A percentile compares a stretch with the other conserved stretches of the same genome.
Conservation (phyloP, 1,140 invertebrate genomes). For the Tetranychus cinnabarinus region DNA sequence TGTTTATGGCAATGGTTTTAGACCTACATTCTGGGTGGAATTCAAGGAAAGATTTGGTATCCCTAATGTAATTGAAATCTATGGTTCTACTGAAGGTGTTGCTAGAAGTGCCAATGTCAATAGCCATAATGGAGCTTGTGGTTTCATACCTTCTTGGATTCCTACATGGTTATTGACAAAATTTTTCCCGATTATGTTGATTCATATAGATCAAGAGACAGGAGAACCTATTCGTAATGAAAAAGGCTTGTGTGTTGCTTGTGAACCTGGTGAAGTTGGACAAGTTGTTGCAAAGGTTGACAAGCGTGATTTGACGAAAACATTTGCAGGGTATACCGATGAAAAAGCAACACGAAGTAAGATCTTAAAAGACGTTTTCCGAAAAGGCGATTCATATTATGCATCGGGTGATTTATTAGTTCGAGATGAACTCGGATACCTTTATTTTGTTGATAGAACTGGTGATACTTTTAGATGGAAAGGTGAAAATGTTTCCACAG, state of each 20-base stretch:
- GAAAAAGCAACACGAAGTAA: constrained; percentile 78
- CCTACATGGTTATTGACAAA: constrained; percentile 21
- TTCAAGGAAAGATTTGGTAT: constrained; percentile 43
- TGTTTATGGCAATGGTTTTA: constrained; percentile 83
- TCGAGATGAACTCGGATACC: constrained; percentile 30
- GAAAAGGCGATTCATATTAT: constrained; percentile 70
- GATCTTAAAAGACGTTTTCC: constrained; percentile 64
- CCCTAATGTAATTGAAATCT: constrained; percentile 24
- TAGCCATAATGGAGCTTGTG: constrained; percentile 46
- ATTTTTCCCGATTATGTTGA: constrained; percentile 57
- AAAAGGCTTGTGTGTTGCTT: constrained; percentile 28
- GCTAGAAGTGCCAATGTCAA: constrained; percentile 54
- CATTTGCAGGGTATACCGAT: constrained; percentile 63
- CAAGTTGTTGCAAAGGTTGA: constrained; percentile 91
- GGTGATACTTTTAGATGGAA: constrained; percentile 35
- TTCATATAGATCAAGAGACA: constrained; percentile 28
- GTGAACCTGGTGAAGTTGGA: constrained; percentile 56
- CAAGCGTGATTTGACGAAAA: constrained; percentile 28
- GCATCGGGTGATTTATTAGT: constrained; percentile 36
- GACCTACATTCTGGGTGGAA: constrained; percentile 81
- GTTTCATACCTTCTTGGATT: constrained; percentile 62
- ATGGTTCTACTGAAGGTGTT: constrained; percentile 29
- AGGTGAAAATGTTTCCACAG: constrained; percentile 93
- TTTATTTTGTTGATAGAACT: constrained; percentile 32
- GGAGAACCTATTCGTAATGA: constrained; percentile 22